Conservation (phyloP, 2,888 invertebrate species). For the Melieria crassipennis region DNA sequence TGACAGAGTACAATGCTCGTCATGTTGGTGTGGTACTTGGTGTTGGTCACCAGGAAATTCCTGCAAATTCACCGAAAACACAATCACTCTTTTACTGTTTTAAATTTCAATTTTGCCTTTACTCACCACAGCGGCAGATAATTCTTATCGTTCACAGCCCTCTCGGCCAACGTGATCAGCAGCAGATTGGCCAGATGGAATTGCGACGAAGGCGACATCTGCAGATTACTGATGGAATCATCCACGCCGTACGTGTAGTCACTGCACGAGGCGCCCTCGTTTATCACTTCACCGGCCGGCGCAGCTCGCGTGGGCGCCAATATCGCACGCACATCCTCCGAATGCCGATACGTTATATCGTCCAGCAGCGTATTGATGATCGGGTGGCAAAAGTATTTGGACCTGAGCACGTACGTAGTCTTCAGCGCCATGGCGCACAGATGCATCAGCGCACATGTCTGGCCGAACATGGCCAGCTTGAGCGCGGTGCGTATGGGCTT, state of each 20-base stretch:
- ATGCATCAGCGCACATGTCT: conserved; percentile 65
- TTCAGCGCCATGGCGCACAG: conserved; percentile 66
- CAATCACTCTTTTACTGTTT: background rate
- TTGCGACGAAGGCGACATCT: conserved; percentile 66
- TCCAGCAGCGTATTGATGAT: conserved; percentile 55
- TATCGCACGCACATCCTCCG: conserved; percentile 59
- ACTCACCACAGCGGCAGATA: conserved; percentile 64
- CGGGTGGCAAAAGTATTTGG: conserved; percentile 55
- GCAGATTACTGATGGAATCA: conserved; percentile 60
- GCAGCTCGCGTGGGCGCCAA: conserved; percentile 48
- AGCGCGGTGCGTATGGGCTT: conserved; percentile 65
- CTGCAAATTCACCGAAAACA: conserved; percentile 44
- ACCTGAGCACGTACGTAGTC: conserved; percentile 59
- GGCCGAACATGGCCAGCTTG: conserved; percentile 66
- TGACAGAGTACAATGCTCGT: conserved; percentile 66
- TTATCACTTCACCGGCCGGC: conserved; percentile 43
- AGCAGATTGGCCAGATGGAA: conserved; percentile 66
- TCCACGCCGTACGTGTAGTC: conserved; percentile 62
- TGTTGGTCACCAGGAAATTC: conserved; percentile 64
- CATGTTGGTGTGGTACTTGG: conserved; percentile 66
- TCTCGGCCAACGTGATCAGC: conserved; percentile 63
- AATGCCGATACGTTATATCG: conserved; percentile 61
- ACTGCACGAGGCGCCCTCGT: conserved; percentile 59
- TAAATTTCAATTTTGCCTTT: no score
- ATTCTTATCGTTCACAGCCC: conserved; percentile 64